phyloP scores from a whole-genome alignment of 1,140 invertebrate genomes.

The Drosophila sp. region DNA sequence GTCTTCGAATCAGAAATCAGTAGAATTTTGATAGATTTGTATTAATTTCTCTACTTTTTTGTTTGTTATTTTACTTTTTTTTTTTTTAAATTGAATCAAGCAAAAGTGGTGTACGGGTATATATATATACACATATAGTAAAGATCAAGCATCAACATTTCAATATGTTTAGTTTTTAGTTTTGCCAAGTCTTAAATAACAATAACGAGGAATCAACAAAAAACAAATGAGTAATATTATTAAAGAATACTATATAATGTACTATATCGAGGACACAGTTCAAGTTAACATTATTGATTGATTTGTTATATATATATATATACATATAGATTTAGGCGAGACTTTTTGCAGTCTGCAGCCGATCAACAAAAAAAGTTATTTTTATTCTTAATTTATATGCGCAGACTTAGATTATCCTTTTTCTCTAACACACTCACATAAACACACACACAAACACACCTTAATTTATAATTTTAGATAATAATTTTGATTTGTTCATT shows the following conservation, averaged over 20 bases:
- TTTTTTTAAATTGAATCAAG: slow-evolving; percentile 2
- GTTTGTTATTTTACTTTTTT: neutral
- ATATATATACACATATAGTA: slow-evolving; percentile 1
- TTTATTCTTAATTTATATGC: slow-evolving; percentile 28
- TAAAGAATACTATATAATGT: slow-evolving; percentile 30
- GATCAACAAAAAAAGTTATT: neutral
- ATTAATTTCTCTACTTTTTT: slow-evolving; percentile 38
- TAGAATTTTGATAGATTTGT: slow-evolving; percentile 29
- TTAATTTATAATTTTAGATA: slow-evolving; percentile 30
- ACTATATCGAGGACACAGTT: slow-evolving; percentile 78
- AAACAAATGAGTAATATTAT: slow-evolving; percentile 45
- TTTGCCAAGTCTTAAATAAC: slow-evolving; percentile 48
- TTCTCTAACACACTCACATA: slow-evolving; percentile 19
- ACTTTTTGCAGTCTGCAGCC: neutral
- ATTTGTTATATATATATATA: slow-evolving; percentile 64
- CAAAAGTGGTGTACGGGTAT: slow-evolving; percentile 20
- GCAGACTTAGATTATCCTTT: slow-evolving; percentile 11
- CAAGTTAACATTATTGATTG: slow-evolving; percentile 79
- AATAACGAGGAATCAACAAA: slow-evolving; percentile 44
- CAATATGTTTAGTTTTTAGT: slow-evolving; percentile 51
- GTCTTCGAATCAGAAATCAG: slow-evolving; percentile 27
- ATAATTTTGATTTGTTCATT: slow-evolving; percentile 2
- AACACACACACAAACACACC: slow-evolving; percentile 23
- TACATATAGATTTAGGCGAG: slow-evolving; percentile 12
- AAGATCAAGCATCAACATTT: slow-evolving; percentile 45